Evolutionary conservation across 2,888 invertebrate species (phyloP).

Genomic region (Calephelis perditalis): DNA sequence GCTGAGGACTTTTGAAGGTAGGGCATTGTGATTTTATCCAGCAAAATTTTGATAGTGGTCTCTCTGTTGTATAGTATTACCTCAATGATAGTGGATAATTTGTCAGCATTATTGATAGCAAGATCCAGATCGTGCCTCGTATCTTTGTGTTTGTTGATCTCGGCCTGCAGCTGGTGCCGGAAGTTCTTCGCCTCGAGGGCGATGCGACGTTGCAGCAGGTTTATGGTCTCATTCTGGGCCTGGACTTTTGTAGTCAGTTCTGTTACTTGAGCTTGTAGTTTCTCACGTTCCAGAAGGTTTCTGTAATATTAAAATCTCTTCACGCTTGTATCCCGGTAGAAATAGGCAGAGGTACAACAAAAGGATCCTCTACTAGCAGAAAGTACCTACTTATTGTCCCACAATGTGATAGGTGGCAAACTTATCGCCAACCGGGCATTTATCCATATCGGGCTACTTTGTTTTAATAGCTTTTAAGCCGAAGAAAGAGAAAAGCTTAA

Average conservation of each 20-base stretch:
- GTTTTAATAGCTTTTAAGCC: too few species aligned
- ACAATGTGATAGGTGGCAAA: too few species aligned
- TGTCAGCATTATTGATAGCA: conserved; percentile 79
- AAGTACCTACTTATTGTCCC: too few species aligned
- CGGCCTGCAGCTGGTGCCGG: conserved; percentile 82
- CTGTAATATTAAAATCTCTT: conserved; percentile 40
- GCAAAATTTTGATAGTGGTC: too few species aligned
- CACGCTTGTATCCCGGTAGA: too few species aligned
- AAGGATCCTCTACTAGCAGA: too few species aligned
- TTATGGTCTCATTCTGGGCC: conserved; percentile 80
- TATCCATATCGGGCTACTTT: too few species aligned
- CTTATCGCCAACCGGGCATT: too few species aligned
- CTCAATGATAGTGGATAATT: conserved; percentile 78
- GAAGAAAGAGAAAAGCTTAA: too few species aligned
- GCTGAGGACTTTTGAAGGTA: too few species aligned
- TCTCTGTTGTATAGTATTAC: conserved; percentile 39
- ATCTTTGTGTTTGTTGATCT: conserved; percentile 84
- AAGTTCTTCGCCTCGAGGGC: conserved; percentile 86
- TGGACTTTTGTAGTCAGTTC: conserved; percentile 75
- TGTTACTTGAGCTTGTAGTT: conserved; percentile 80
- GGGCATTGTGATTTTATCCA: too few species aligned
- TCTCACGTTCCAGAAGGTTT: conserved; percentile 85
- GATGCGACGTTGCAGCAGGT: conserved; percentile 82
- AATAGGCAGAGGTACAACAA: too few species aligned
- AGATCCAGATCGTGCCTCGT: conserved; percentile 82